These are phyloP conservation scores for Bettongia penicillata DNA, from an alignment of 2,113 vertebrate species.

Conservation along the genomic window DNA sequence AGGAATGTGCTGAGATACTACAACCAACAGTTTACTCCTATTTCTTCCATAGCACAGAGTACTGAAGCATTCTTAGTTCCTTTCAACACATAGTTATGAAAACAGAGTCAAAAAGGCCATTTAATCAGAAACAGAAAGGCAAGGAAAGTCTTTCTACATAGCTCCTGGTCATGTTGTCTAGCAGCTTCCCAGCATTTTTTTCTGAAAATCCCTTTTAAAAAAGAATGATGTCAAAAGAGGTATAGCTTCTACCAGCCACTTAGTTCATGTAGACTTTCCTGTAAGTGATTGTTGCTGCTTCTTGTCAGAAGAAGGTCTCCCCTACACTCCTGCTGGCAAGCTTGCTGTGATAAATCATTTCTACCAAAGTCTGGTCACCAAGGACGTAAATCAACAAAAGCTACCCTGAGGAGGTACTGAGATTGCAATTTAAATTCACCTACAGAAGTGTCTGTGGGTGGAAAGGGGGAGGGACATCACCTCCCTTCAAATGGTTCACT, in stretches of 20 bases:
- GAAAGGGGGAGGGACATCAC: background rate
- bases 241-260: background rate
- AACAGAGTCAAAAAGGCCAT: background rate
- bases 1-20: background rate
- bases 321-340: background rate
- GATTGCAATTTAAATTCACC: background rate
- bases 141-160: background rate
- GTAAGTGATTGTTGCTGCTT: background rate
- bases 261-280: background rate
- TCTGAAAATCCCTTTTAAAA: background rate
- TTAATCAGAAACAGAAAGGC: background rate
- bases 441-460: background rate
- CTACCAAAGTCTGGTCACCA: background rate
- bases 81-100: background rate
- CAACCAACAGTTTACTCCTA: background rate
- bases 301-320: background rate
- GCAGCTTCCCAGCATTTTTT: background rate
- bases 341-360: background rate
- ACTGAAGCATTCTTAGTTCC: background rate
- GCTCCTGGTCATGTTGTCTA: background rate
- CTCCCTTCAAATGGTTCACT: background rate
- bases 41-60: background rate
- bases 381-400: background rate
- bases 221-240: background rate
- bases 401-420: background rate